Conservation (phyloP, 2,797 vertebrate genomes). For the Amblyraja radiata region DNA sequence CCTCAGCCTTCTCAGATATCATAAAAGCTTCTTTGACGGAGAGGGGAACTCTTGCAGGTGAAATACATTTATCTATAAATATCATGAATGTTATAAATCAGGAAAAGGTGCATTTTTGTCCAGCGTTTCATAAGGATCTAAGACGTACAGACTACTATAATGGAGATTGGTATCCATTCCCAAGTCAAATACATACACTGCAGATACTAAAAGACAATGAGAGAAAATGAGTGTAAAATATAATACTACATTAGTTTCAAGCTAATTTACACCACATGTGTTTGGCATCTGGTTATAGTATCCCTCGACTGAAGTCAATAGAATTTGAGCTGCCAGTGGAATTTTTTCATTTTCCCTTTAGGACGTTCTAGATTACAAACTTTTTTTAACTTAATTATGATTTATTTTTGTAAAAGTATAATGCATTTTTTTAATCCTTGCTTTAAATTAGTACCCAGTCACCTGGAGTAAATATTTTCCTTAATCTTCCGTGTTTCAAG, state of each 20-base stretch:
- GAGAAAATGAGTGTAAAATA: neutral
- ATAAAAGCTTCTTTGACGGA: slow-evolving; percentile 2
- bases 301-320: neutral
- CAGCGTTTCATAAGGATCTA: neutral
- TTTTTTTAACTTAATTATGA: neutral
- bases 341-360: neutral
- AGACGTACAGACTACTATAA: neutral
- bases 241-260: neutral
- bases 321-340: neutral
- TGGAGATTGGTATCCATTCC: neutral
- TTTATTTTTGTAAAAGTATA: neutral
- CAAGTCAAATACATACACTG: neutral
- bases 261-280: neutral
- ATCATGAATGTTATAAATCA: neutral
- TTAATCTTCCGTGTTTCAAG: neutral
- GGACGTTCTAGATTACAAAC: neutral
- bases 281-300: slow-evolving; percentile 9
- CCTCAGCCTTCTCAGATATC: slow-evolving; percentile 27
- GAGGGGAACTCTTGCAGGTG: neutral
- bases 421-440: neutral
- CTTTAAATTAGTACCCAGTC: neutral
- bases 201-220: neutral
- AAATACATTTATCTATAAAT: neutral
- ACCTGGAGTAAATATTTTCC: neutral
- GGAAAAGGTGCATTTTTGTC: neutral